Percentiles rank a stretch among this genome's conserved stretches.
Conservation (phyloP, 53 echinoderm and acorn worm genomes). For the Pentamera pediparva region DNA sequence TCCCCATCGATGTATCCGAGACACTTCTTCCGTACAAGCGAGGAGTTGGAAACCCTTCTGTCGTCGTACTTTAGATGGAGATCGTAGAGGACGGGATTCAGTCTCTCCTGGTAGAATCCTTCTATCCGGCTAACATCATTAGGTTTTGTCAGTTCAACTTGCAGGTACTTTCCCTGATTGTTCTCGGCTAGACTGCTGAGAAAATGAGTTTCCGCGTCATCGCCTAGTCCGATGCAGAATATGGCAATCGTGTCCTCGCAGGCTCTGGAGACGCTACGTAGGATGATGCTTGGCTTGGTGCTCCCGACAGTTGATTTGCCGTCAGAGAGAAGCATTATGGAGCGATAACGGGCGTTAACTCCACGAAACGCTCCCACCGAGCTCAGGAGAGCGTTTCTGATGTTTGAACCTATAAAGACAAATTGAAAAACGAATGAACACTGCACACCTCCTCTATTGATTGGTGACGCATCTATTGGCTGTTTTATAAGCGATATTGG, state of each 20-base stretch:
- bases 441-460: no score
- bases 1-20: conserved; percentile 68
- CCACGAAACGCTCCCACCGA: conserved; percentile 59
- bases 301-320: conserved; percentile 65
- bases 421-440: neutral
- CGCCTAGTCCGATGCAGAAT: conserved; percentile 68
- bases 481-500: no score
- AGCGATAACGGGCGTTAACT: conserved; percentile 30
- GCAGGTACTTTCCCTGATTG: conserved; percentile 58
- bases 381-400: conserved; percentile 59
- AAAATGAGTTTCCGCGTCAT: conserved; percentile 60
- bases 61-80: conserved; percentile 54
- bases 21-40: conserved; percentile 40
- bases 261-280: conserved; percentile 27
- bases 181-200: conserved; percentile 56
- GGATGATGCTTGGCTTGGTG: conserved; percentile 49
- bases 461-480: no score
- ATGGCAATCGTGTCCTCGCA: conserved; percentile 59
- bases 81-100: conserved; percentile 60
- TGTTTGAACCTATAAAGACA: conserved; percentile 59
- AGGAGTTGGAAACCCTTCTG: conserved; percentile 27
- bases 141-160: conserved; percentile 51
- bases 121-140: conserved; percentile 57
- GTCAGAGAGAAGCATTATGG: conserved; percentile 71
- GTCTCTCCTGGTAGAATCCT: conserved; percentile 56